A percentile compares a stretch with the other conserved stretches of the same genome.
Conservation (phyloP, 1,140 invertebrate species). For the Drosophila grimshawi region DNA sequence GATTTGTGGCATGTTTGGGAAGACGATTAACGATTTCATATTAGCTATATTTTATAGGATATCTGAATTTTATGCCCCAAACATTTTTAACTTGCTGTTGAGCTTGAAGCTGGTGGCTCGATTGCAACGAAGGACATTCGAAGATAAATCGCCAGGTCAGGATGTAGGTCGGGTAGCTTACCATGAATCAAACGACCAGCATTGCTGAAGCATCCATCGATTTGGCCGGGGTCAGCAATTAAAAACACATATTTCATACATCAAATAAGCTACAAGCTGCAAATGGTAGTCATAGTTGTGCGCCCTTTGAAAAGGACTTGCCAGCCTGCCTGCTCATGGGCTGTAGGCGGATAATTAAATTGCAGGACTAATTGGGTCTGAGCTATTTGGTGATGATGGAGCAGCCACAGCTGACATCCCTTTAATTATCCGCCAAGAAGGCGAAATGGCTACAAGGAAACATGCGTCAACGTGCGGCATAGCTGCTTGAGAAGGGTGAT, state of each 20-base stretch:
- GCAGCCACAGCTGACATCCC: constrained; percentile 59
- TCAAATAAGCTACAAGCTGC: constrained; percentile 38
- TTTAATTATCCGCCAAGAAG: constrained; percentile 68
- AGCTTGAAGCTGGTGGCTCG: constrained; percentile 16
- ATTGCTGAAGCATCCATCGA: constrained; percentile 32
- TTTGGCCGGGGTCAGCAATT: constrained; percentile 67
- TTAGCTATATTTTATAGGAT: neutral
- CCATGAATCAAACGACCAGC: constrained; percentile 45
- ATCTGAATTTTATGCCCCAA: constrained; percentile 2
- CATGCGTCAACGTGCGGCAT: constrained; percentile 3
- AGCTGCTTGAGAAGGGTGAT: neutral
- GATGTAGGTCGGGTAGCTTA: constrained; percentile 25
- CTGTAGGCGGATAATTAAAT: constrained; percentile 63
- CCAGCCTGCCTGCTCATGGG: neutral
- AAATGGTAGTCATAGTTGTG: constrained; percentile 29
- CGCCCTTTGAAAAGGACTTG: constrained; percentile 10
- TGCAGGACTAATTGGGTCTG: constrained; percentile 71
- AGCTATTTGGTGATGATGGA: constrained; percentile 50
- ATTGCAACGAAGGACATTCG: constrained; percentile 29
- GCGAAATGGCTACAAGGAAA: constrained; percentile 42
- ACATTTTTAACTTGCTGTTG: constrained; percentile 35
- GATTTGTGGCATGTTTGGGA: no score
- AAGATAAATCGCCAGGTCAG: constrained; percentile 70
- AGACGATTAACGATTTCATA: neutral
- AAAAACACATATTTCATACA: constrained; percentile 77